Percentiles rank a stretch among this genome's conserved stretches.
phyloP scores from a whole-genome alignment of 2,113 vertebrate species.

The Heterotis niloticus region DNA sequence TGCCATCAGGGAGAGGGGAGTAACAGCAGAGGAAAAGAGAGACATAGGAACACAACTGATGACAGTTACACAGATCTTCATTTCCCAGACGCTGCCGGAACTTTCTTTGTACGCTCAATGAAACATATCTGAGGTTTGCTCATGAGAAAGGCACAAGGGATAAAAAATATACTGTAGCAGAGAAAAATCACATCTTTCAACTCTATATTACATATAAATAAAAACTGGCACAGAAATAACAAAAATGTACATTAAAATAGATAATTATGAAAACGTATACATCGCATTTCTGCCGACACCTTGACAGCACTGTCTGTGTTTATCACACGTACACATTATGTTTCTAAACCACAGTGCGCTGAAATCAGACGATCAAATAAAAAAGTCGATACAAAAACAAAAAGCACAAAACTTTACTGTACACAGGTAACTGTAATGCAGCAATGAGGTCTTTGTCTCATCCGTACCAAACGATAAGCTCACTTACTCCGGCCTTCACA shows the following conservation, averaged over 20 bases:
- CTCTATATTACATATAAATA: neutral
- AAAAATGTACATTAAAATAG: constrained; percentile 5
- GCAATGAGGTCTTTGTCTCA: neutral
- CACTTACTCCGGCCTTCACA: neutral
- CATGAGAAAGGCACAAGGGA: neutral
- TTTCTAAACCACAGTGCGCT: neutral
- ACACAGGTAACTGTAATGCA: constrained; percentile 3
- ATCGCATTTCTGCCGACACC: neutral
- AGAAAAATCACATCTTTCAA: neutral
- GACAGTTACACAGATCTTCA: neutral
- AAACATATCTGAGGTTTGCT: neutral
- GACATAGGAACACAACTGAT: neutral
- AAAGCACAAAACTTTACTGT: constrained; percentile 11
- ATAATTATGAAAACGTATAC: neutral
- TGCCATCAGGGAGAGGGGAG: neutral
- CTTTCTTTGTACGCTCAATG: neutral
- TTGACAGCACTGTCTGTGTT: neutral
- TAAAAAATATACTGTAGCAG: neutral
- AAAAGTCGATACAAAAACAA: neutral
- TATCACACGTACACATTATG: neutral
- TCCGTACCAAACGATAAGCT: neutral
- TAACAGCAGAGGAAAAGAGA: neutral
- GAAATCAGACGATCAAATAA: constrained; percentile 2
- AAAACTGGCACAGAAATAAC: neutral
- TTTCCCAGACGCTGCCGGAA: neutral